Percentiles rank a stretch among this genome's conserved stretches.
Conservation (phyloP, 2,113 vertebrate species). For the Probosciger aterrimus region DNA sequence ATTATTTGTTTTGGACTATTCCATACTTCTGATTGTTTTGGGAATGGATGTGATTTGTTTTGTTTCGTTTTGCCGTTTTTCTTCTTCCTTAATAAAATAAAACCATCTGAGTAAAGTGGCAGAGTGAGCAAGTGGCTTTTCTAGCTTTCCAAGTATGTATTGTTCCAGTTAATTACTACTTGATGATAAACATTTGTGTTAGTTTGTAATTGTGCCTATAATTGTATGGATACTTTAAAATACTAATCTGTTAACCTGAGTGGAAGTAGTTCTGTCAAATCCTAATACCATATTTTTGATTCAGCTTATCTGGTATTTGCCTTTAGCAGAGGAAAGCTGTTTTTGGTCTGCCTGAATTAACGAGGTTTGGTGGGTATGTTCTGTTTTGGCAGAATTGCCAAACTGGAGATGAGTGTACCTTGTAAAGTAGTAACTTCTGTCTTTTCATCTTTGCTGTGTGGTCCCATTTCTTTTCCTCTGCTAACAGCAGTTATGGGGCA, state of each 20-base stretch:
- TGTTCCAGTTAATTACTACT: neutral
- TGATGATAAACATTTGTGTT: neutral
- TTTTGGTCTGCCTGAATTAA: neutral
- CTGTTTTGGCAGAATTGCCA: neutral
- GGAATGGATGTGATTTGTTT: neutral
- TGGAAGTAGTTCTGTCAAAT: neutral
- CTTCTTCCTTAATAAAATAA: neutral
- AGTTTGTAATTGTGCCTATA: neutral
- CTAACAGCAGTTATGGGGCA: neutral
- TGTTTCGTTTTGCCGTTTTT: neutral
- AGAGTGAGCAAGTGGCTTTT: neutral
- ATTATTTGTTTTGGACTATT: neutral
- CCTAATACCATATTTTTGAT: neutral
- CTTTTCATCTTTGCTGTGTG: neutral
- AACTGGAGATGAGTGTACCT: neutral
- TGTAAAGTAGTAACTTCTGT: neutral
- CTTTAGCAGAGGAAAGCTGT: neutral
- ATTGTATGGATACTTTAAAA: neutral
- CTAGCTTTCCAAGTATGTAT: neutral
- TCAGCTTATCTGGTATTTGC: neutral
- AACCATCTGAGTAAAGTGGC: neutral
- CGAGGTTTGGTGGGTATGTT: neutral
- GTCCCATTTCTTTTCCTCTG: neutral
- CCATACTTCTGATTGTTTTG: neutral
- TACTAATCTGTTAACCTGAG: neutral